A percentile compares a stretch with the other conserved stretches of the same genome.
Conservation (phyloP, 2,113 vertebrate genomes). For the Mormyrus iriodes region DNA sequence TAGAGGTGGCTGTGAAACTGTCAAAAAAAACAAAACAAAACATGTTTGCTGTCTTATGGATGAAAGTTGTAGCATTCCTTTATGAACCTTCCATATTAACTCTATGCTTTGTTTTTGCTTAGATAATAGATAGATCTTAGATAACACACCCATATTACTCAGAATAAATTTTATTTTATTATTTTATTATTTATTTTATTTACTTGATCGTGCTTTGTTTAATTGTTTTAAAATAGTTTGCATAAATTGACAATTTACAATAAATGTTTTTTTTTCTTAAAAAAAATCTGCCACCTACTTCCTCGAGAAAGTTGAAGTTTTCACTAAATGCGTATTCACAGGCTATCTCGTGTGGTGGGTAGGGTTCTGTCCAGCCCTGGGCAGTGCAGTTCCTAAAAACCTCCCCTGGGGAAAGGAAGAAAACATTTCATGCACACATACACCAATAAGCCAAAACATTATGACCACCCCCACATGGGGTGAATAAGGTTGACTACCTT, state of each 20-base stretch:
- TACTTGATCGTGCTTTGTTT: background rate
- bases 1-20: constrained; percentile 64
- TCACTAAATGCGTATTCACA: constrained; percentile 72
- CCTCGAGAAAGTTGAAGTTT: constrained; percentile 31
- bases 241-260: background rate
- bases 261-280: background rate
- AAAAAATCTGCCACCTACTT: constrained; percentile 9
- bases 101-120: background rate
- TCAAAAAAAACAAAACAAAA: constrained; percentile 34
- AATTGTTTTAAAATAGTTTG: background rate
- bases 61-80: background rate
- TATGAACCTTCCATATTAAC: background rate
- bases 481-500: background rate
- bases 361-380: constrained; percentile 73
- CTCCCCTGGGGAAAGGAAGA: constrained; percentile 54
- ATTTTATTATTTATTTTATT: too few relatives aligned
- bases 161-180: background rate
- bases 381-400: constrained; percentile 77
- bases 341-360: constrained; percentile 68
- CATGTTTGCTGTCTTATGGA: background rate
- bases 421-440: background rate
- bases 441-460: background rate
- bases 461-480: background rate
- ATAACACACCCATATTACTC: background rate
- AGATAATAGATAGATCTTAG: too few relatives aligned